phyloP scores from a whole-genome alignment of 2,888 invertebrate species.

The Pecten maximus region DNA sequence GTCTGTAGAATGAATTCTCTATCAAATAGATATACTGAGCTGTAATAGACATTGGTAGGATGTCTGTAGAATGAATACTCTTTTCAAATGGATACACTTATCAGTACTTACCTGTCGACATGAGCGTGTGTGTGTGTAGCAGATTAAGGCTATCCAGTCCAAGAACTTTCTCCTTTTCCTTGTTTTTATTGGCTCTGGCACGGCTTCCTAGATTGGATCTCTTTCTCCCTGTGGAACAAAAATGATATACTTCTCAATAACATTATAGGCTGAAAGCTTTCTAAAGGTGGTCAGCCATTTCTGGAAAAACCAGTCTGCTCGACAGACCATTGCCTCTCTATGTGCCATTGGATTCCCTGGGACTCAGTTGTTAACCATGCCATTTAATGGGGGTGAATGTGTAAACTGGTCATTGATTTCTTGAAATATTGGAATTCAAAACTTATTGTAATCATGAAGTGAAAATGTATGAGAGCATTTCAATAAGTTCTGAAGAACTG shows the following conservation, averaged over 20 bases:
- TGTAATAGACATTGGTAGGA: no score
- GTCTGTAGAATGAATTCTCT: no score
- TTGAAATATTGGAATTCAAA: neutral
- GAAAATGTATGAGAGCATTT: neutral
- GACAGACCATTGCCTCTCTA: neutral
- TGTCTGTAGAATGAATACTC: no score
- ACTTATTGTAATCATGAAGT: neutral
- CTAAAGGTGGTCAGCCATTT: neutral
- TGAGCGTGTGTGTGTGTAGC: conserved; percentile 79
- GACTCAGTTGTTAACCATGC: neutral
- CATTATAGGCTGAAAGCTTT: neutral
- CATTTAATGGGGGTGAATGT: neutral
- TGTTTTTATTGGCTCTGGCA: conserved; percentile 57
- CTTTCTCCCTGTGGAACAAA: conserved; percentile 43
- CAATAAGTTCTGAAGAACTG: no score
- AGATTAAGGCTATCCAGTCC: conserved; percentile 79
- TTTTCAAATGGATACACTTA: no score
- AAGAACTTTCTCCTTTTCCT: conserved; percentile 72
- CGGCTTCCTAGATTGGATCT: conserved; percentile 47
- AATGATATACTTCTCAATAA: neutral
- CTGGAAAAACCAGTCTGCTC: neutral
- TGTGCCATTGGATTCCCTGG: neutral
- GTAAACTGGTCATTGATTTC: neutral
- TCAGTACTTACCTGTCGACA: conserved; percentile 64
- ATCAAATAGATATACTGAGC: no score